Percentiles rank a stretch among this genome's conserved stretches.
Evolutionary conservation across 2,888 invertebrate species (phyloP).

Genomic region (Patella caerulea): DNA sequence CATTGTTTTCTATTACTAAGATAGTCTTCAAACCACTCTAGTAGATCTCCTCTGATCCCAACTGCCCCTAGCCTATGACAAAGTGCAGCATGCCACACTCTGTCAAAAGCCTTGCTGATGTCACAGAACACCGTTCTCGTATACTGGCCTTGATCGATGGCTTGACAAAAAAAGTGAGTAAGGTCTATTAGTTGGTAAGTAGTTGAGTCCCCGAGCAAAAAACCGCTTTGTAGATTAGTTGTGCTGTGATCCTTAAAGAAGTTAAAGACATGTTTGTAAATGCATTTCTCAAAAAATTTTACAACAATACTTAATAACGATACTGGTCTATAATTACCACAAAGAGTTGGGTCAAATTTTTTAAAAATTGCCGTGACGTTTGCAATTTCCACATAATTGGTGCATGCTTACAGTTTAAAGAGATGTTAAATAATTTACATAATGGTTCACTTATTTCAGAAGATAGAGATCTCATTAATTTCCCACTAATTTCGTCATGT

Average conservation of each 20-base stretch:
- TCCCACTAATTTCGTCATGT: neutral
- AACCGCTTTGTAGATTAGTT: neutral
- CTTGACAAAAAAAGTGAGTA: neutral
- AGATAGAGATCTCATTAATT: neutral
- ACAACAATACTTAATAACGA: neutral
- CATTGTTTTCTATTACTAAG: neutral
- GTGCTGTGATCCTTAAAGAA: neutral
- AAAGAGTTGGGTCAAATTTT: neutral
- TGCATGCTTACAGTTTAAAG: neutral
- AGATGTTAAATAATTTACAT: neutral
- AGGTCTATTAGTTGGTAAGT: neutral
- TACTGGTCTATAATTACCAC: neutral
- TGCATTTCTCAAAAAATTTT: neutral
- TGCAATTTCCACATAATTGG: neutral
- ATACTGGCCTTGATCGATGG: neutral
- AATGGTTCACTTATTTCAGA: neutral
- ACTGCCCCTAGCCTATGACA: neutral
- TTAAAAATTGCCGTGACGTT: neutral
- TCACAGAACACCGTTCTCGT: too few species aligned
- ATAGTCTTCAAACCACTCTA: constrained; percentile 8
- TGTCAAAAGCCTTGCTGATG: too few species aligned
- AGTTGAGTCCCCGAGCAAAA: neutral
- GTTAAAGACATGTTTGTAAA: neutral
- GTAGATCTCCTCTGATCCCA: constrained; percentile 2
- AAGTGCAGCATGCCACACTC: constrained; percentile 8